Evolutionary conservation across 2,888 invertebrate species (phyloP).

Genomic region (Reticulitermes lucifugus): DNA sequence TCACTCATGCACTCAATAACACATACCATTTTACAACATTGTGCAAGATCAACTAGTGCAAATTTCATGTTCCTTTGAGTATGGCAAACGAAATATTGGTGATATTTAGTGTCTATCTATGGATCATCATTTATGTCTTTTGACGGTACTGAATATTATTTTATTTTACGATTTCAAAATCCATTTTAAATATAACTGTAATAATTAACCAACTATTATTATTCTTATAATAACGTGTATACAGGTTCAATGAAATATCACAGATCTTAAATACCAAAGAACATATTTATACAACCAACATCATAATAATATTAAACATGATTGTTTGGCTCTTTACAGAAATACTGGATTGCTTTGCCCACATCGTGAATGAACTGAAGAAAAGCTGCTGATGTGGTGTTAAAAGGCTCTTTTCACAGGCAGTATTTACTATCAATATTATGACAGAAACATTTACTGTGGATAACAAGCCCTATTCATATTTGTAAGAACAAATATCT

Average conservation of each 20-base stretch:
- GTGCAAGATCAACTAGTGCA: slow-evolving; percentile 14
- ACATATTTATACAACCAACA: background rate
- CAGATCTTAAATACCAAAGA: background rate
- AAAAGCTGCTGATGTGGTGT: too few relatives aligned
- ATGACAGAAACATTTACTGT: too few relatives aligned
- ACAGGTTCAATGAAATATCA: slow-evolving; percentile 24
- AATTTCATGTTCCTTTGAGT: background rate
- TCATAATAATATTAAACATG: background rate
- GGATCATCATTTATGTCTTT: background rate
- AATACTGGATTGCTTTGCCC: background rate
- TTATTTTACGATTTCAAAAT: background rate
- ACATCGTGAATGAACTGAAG: background rate
- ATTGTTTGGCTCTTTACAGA: background rate
- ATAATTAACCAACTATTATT: slow-evolving; percentile 2
- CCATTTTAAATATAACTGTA: background rate
- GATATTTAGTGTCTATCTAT: background rate
- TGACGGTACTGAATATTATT: background rate
- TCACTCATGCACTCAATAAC: background rate
- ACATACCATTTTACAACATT: background rate
- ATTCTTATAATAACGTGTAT: slow-evolving; percentile 1
- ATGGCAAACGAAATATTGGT: background rate
- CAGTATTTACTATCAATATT: too few relatives aligned
- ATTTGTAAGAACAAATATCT: too few relatives aligned
- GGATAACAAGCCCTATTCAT: too few relatives aligned
- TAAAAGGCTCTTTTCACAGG: too few relatives aligned